Evolutionary conservation across 2,888 invertebrate species (phyloP).

Genomic region (Hyposoter didymator): DNA sequence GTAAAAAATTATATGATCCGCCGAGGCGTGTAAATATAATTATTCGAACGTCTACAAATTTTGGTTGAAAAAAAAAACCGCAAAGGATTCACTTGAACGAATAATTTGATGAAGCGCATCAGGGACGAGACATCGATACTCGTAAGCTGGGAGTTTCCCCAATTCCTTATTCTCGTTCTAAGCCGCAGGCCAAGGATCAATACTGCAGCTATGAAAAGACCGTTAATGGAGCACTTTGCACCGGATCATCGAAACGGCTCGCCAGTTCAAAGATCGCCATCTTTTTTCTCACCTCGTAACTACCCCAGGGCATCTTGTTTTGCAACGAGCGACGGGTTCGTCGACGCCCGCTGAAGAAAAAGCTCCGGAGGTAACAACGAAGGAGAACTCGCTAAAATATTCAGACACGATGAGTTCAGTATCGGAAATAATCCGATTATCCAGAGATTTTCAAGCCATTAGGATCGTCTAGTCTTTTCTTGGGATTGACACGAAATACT

Average conservation of each 20-base stretch:
- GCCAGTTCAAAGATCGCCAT: slow-evolving; percentile 34
- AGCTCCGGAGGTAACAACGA: slow-evolving; percentile 40
- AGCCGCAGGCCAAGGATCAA: slow-evolving; percentile 22
- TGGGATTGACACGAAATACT: no score
- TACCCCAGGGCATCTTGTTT: slow-evolving; percentile 14
- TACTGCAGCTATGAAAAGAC: slow-evolving; percentile 4
- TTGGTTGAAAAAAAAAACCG: slow-evolving; percentile 6
- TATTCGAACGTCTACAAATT: not conserved
- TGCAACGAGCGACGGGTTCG: slow-evolving; percentile 47
- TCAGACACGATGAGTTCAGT: slow-evolving; percentile 21
- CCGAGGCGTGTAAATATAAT: no score
- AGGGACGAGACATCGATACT: slow-evolving; percentile 22
- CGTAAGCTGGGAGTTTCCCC: slow-evolving; percentile 13
- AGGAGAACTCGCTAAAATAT: slow-evolving; percentile 26
- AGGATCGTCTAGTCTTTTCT: not conserved
- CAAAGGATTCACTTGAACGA: not conserved
- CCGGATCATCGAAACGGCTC: slow-evolving; percentile 50
- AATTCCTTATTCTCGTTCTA: not conserved
- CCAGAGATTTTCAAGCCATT: slow-evolving; percentile 22
- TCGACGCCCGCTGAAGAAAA: not conserved
- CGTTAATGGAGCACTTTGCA: slow-evolving; percentile 58
- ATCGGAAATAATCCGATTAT: slow-evolving; percentile 44
- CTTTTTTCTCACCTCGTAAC: slow-evolving; percentile 9
- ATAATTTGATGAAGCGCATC: slow-evolving; percentile 40
- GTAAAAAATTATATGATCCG: no score